These are phyloP conservation scores for Entelurus aequoreus DNA, from an alignment of 2,113 vertebrate genomes.

Conservation along the genomic window DNA sequence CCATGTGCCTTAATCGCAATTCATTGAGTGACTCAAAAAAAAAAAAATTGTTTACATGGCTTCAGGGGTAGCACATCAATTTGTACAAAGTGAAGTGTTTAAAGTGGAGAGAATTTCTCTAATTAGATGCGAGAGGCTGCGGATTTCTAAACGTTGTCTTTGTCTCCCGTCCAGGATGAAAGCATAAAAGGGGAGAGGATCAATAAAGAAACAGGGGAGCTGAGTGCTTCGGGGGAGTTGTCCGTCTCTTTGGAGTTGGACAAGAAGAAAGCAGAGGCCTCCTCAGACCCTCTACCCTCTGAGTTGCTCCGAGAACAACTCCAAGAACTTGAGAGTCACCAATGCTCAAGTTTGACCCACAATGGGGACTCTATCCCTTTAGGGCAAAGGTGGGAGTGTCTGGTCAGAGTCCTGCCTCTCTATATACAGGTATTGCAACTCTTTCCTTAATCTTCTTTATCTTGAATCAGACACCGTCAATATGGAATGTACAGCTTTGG, in stretches of 20 bases:
- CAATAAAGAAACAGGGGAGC: constrained; percentile 69
- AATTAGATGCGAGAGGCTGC: neutral
- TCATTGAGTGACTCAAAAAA: neutral
- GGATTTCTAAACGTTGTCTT: neutral
- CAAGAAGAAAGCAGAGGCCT: constrained; percentile 27
- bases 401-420: constrained; percentile 54
- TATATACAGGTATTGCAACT: constrained; percentile 65
- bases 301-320: constrained; percentile 57
- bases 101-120: neutral
- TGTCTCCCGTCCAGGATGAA: constrained; percentile 22
- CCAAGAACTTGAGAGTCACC: constrained; percentile 37
- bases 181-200: constrained; percentile 55
- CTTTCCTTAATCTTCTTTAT: neutral
- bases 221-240: constrained; percentile 66
- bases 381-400: constrained; percentile 36
- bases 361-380: constrained; percentile 11
- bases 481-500: neutral
- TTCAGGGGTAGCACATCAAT: constrained; percentile 17
- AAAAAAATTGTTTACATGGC: neutral
- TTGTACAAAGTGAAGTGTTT: neutral
- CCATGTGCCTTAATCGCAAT: neutral
- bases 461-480: neutral
- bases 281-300: constrained; percentile 21
- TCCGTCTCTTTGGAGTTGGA: constrained; percentile 45
- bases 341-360: constrained; percentile 3